phyloP scores from a whole-genome alignment of 2,888 invertebrate species.

The Nemoura dubitans region DNA sequence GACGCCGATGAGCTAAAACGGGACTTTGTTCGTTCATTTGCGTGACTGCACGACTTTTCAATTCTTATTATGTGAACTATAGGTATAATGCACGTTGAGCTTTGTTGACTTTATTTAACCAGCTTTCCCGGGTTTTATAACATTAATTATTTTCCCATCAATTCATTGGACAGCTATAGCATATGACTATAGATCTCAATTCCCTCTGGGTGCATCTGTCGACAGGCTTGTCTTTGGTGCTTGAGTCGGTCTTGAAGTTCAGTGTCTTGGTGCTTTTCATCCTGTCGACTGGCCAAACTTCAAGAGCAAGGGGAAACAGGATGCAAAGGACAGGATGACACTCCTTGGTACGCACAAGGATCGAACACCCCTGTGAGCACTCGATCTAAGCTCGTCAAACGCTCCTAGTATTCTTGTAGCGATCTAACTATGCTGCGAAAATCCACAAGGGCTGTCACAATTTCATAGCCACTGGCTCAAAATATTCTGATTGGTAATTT shows the following conservation, averaged over 20 bases:
- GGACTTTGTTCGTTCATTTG: neutral
- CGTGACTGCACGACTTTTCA: neutral
- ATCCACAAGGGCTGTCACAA: neutral
- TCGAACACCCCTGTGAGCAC: neutral
- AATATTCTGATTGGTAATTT: neutral
- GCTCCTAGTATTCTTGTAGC: neutral
- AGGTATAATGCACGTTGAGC: no score
- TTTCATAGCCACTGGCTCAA: neutral
- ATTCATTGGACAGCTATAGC: no score
- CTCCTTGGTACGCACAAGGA: neutral
- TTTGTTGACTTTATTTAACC: no score
- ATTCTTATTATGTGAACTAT: no score
- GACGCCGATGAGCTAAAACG: neutral
- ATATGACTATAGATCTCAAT: no score
- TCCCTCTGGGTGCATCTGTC: no score
- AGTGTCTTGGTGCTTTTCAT: neutral
- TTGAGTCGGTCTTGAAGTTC: no score
- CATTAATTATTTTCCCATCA: no score
- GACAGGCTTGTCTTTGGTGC: no score
- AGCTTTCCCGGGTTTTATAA: no score
- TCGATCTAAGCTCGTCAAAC: neutral
- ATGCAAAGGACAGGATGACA: neutral
- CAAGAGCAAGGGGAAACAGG: neutral
- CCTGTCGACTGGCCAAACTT: neutral
- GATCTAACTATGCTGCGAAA: neutral